Percentiles rank a stretch among this genome's conserved stretches.
These are phyloP conservation scores for Cephus spinipes DNA, from an alignment of 2,888 invertebrate species.

Conservation along the genomic window DNA sequence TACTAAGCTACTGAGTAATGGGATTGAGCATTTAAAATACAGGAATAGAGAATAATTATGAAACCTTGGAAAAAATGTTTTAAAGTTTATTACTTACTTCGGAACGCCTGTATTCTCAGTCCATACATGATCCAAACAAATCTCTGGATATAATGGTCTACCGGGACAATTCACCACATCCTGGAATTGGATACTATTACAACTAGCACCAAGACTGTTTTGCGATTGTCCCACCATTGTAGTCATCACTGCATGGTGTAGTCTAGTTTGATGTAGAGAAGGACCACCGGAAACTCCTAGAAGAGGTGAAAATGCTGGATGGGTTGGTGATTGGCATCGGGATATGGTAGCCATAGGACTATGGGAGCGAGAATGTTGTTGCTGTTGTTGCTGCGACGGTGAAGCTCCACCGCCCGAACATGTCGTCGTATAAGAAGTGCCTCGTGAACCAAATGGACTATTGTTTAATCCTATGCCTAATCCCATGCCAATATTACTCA, in stretches of 20 bases:
- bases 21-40: slow-evolving; percentile 2
- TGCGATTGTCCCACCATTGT: slow-evolving; percentile 48
- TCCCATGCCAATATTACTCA: slow-evolving; percentile 41
- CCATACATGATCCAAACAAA: slow-evolving; percentile 93
- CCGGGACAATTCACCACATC: slow-evolving; percentile 46
- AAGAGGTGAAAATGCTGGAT: slow-evolving; percentile 56
- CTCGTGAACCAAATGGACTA: slow-evolving; percentile 57
- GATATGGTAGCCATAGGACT: slow-evolving; percentile 70
- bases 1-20: background rate
- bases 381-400: slow-evolving; percentile 52
- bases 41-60: slow-evolving; percentile 4
- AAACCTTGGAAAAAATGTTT: background rate
- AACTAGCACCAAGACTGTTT: slow-evolving; percentile 45
- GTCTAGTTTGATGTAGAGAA: slow-evolving; percentile 49
- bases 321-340: slow-evolving; percentile 64
- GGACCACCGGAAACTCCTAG: slow-evolving; percentile 44
- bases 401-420: slow-evolving; percentile 52
- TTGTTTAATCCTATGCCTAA: slow-evolving; percentile 37
- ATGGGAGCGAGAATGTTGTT: slow-evolving; percentile 66
- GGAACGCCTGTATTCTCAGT: slow-evolving; percentile 74
- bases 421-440: slow-evolving; percentile 55
- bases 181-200: slow-evolving; percentile 51
- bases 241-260: slow-evolving; percentile 56
- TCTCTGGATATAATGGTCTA: slow-evolving; percentile 82
- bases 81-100: slow-evolving; percentile 45